Evolutionary conservation across 2,888 invertebrate genomes (phyloP), one percentile per base, ranked within the genome.

Genomic region (Ennomos quercinarius): DNA sequence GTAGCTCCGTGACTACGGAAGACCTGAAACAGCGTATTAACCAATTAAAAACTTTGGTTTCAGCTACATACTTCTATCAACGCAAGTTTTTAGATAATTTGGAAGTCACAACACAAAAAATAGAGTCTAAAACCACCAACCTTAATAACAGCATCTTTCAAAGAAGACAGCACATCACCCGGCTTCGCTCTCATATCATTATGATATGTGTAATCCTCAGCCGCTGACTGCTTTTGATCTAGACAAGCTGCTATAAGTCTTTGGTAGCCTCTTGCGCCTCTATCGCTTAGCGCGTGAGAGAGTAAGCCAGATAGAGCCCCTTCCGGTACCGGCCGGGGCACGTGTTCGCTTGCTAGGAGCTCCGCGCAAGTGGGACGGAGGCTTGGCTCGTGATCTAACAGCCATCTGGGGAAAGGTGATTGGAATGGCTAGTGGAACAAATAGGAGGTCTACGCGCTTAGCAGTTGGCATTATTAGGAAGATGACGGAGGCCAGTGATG

Each of bases 241-340:
- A 91, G 66, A 27, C 91, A 91, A 0, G 88, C 89, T 0, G 76
- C 68, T 1, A 92, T 73, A 2, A 91, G 76, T 1, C 85, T 67
- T 55, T 78, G 79, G 70, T 90, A 88, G 0, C 81, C 80, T 5
- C 84, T 71, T 0, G 86, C 77, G 2, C 75, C 95, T 0, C 97
- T 95, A 78, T 97, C 97, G 10, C 95, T 95, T 0, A 99, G 91
- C 0, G 97, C 97, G 69, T 97, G 96, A 0, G 96, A 93, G 10
- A 99, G 91, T 77, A 97, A 94, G 68, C 98, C 97, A 51, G 96
- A 95, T 1, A 98, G 83, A 64, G 97, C 96, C 0, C 96, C 95
- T 68, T 98, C 98, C 74, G 98, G 97, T n/a, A 98, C 93, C 0
- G 97, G 96, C 0, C 98, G 96, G 0, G 99, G 99, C 3, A 99